Conservation (phyloP, 2,797 vertebrate genomes). For the Cyprinella venusta region DNA sequence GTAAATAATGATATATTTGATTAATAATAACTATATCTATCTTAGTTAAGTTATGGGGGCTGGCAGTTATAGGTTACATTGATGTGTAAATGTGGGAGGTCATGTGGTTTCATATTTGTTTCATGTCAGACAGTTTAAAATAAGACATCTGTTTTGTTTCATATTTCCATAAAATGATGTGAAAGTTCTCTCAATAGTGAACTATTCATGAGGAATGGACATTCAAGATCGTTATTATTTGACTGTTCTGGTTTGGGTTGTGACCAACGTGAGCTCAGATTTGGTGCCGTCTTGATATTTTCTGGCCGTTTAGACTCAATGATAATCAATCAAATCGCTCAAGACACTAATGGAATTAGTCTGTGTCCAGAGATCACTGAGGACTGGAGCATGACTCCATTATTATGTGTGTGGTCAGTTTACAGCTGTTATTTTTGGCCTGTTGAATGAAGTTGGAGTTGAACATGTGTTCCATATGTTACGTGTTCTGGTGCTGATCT, state of each 20-base stretch:
- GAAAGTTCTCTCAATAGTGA: background rate
- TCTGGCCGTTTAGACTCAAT: background rate
- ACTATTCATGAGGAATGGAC: too few relatives aligned
- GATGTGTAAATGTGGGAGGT: background rate
- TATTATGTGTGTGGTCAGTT: constrained; percentile 54
- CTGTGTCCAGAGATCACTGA: constrained; percentile 7
- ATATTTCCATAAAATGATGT: background rate
- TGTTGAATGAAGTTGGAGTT: constrained; percentile 16
- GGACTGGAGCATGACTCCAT: background rate
- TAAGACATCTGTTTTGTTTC: background rate
- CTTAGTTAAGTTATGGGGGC: background rate
- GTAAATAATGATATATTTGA: background rate
- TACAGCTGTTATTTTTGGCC: constrained; percentile 53
- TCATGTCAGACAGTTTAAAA: background rate
- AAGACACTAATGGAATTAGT: constrained; percentile 10
- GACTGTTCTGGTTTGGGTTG: background rate
- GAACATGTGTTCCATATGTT: constrained; percentile 49
- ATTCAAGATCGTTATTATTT: background rate
- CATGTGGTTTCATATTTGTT: background rate
- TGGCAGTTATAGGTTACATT: background rate
- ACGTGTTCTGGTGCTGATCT: constrained; percentile 45
- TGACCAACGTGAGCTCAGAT: background rate
- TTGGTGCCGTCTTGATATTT: constrained; percentile 6
- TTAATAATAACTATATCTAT: background rate
- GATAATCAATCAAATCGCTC: constrained; percentile 25